phyloP scores from a whole-genome alignment of 1,140 invertebrate genomes.

The Bombus pascuorum region DNA sequence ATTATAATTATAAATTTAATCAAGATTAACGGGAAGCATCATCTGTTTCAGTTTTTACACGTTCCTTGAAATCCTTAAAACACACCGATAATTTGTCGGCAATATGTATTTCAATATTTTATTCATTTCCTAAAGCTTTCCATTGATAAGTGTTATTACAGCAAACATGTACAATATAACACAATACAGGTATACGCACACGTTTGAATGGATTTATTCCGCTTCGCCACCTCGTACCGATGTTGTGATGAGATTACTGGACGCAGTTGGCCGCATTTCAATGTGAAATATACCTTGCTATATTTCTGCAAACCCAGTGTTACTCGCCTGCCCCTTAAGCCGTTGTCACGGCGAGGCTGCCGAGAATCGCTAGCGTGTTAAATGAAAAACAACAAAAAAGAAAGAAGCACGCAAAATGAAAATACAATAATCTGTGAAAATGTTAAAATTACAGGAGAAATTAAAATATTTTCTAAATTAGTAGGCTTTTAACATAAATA shows the following conservation, averaged over 20 bases:
- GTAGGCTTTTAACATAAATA: background rate
- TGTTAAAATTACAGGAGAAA: background rate
- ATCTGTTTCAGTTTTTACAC: background rate
- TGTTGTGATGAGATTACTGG: conserved; percentile 82
- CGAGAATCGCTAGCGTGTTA: conserved; percentile 10
- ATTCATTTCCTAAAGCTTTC: conserved; percentile 49
- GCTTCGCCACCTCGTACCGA: conserved; percentile 80
- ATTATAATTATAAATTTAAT: background rate
- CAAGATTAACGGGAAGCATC: background rate
- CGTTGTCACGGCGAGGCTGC: conserved; percentile 30
- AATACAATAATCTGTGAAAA: conserved; percentile 3
- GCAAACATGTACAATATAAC: conserved; percentile 67
- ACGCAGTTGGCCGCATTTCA: conserved; percentile 81
- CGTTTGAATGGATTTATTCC: conserved; percentile 77
- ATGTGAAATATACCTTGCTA: conserved; percentile 76
- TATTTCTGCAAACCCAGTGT: conserved; percentile 68
- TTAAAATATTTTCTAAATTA: background rate
- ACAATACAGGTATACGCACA: conserved; percentile 58
- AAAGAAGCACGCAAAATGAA: background rate
- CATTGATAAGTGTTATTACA: conserved; percentile 65
- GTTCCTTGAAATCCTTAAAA: background rate
- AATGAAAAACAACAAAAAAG: background rate
- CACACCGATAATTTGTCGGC: background rate
- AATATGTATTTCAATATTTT: conserved; percentile 32
- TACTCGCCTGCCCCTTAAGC: conserved; percentile 53